Evolutionary conservation across 2,888 invertebrate species (phyloP).

Genomic region (Stenodera caucasica): DNA sequence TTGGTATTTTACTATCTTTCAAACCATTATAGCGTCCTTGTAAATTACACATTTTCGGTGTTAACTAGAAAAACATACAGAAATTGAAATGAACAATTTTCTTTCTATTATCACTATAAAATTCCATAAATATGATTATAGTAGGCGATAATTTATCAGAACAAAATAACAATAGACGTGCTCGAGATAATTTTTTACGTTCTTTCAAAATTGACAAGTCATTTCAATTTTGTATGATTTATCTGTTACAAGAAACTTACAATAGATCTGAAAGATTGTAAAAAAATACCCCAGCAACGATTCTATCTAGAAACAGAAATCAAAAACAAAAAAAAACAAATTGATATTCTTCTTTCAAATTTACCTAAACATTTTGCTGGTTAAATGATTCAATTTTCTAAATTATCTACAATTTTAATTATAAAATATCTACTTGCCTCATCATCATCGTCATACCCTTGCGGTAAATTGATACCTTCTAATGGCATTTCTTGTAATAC

Average conservation of each 20-base stretch:
- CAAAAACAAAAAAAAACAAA: background rate
- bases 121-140: no score
- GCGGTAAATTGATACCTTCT: constrained; percentile 63
- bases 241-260: constrained; percentile 10
- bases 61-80: constrained; percentile 46
- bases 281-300: constrained; percentile 49
- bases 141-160: no score
- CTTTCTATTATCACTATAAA: constrained; percentile 13
- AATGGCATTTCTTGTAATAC: constrained; percentile 76
- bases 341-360: no score
- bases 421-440: constrained; percentile 66
- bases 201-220: constrained; percentile 36
- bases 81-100: constrained; percentile 40
- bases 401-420: no score
- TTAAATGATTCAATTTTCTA: no score
- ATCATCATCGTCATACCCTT: constrained; percentile 69
- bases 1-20: constrained; percentile 90
- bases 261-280: constrained; percentile 61
- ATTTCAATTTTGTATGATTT: constrained; percentile 45
- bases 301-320: constrained; percentile 13
- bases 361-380: no score
- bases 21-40: constrained; percentile 80
- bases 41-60: constrained; percentile 62
- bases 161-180: constrained; percentile 26
- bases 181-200: constrained; percentile 42